Evolutionary conservation across 2,113 vertebrate genomes (phyloP).

Genomic region (Pangasianodon hypophthalmus): DNA sequence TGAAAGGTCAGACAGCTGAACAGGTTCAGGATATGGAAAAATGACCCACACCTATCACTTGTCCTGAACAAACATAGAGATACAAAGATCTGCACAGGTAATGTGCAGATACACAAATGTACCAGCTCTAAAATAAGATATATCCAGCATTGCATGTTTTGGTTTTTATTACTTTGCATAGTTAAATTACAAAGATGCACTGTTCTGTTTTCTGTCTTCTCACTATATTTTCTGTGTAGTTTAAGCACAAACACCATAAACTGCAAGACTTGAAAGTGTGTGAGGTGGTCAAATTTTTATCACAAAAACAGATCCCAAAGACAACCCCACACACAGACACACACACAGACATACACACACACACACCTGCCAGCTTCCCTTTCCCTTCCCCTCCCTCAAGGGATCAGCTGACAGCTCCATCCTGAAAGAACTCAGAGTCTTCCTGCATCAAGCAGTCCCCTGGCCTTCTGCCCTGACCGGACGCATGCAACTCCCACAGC

Average conservation of each 20-base stretch:
- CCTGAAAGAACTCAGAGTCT: conserved; percentile 68
- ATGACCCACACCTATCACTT: not conserved
- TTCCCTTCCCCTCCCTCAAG: conserved; percentile 58
- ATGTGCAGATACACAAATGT: conserved; percentile 15
- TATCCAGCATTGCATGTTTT: conserved; percentile 2
- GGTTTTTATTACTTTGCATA: not conserved
- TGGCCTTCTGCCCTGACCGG: conserved; percentile 67
- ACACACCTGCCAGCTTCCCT: conserved; percentile 53
- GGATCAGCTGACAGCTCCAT: conserved; percentile 75
- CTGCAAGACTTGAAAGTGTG: conserved; percentile 13
- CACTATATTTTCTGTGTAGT: not conserved
- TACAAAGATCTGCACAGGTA: not conserved
- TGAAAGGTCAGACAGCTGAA: conserved; percentile 64
- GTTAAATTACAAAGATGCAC: not conserved
- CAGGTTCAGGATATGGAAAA: conserved; percentile 38
- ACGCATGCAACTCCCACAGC: conserved; percentile 46
- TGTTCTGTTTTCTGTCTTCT: not conserved
- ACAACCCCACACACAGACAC: not conserved
- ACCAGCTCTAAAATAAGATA: not conserved
- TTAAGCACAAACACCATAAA: conserved; percentile 45
- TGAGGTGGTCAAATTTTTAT: conserved; percentile 49
- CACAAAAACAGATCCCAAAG: conserved; percentile 59
- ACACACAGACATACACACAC: not conserved
- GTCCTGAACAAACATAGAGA: not conserved
- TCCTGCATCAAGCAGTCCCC: conserved; percentile 66